Evolutionary conservation across 2,888 invertebrate genomes (phyloP), one percentile per base, ranked within the genome.

Genomic region (Lutraria lutraria): DNA sequence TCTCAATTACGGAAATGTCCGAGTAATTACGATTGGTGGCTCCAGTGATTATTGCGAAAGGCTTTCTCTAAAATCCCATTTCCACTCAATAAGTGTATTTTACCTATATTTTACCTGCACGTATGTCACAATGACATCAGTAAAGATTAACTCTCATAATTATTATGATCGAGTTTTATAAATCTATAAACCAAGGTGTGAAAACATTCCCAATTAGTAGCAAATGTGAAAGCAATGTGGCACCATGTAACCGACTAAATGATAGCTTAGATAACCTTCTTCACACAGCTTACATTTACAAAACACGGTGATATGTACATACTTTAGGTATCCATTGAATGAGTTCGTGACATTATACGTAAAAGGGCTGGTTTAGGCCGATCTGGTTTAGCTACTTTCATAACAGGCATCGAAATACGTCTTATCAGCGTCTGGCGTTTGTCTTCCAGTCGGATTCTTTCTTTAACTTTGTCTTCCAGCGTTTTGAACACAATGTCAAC

Each of bases 401-500:
- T 76, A 8, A 84, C 84, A 31, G 84, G 84, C 84, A 84, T 84
- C 0, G 84, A 84, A 13, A 84, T 81, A 54, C 88, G 43, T 31
- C 85, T 81, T 31, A 60, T 29, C 13, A 88, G 79, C 0, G 85
- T 76, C 21, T 56, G 60, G 4, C 85, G 80, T 31, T 86, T 88
- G 0, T 88, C 88, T 29, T 82, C 81, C 4, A 85, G 53, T 34
- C 83, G 34, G 53, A 81, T 81, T 53, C 86, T 83, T 29, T 79
- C 86, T 21, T 68, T 83, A 13, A 84, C 80, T n/a, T 81, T 53
- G 1, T 63, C 84, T 76, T 98, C 97, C 85, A 99, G 97, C 97
- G 98, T 98, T 96, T 98, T 98, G 97, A 99, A 99, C 80, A 99
- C 95, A 84, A 93, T 95, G 10, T 95, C 93, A 54, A 96, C 98